These are phyloP conservation scores for Redunca redunca DNA, from an alignment of 2,113 vertebrate species.

Conservation along the genomic window DNA sequence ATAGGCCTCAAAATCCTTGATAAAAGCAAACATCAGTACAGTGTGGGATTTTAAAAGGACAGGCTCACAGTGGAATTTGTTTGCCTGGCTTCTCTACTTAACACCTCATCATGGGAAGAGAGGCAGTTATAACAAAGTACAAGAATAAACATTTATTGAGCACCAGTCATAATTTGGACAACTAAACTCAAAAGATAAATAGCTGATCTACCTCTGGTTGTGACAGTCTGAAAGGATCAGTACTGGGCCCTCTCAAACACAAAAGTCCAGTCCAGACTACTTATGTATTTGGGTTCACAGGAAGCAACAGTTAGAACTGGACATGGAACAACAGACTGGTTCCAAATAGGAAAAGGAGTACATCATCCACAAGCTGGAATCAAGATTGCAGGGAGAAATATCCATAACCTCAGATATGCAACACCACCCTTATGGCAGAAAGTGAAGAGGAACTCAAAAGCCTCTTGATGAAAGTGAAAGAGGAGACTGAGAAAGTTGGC, in stretches of 20 bases:
- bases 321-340: no score
- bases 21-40: not conserved
- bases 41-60: not conserved
- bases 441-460: no score
- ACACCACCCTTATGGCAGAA: no score
- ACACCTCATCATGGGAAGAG: not conserved
- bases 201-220: not conserved
- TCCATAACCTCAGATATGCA: no score
- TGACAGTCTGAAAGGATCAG: not conserved
- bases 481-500: no score
- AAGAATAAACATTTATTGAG: not conserved
- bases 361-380: no score
- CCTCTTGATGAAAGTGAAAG: no score
- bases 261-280: not conserved
- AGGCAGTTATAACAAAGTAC: not conserved
- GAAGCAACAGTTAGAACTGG: no score
- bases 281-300: not conserved
- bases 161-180: not conserved
- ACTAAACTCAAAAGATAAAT: not conserved
- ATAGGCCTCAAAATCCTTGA: not conserved
- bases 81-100: not conserved
- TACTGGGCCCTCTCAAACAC: not conserved
- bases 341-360: no score
- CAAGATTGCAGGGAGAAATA: no score
- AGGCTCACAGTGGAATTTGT: not conserved